Base-by-base conservation (phyloP, 2,113 vertebrate species). In the Alligator sinensis region DNA sequence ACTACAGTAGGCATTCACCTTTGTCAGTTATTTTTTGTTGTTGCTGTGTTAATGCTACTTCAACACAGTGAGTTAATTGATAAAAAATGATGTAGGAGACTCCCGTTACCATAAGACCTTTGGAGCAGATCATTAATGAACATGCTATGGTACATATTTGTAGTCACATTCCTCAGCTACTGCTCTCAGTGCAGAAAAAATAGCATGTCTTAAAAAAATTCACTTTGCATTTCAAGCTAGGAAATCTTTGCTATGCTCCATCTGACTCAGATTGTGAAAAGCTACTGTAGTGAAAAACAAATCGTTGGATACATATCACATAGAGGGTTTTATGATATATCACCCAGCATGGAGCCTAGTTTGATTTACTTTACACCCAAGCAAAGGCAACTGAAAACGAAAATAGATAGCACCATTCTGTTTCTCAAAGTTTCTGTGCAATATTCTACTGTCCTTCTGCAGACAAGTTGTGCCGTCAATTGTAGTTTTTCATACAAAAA, bases 251-350 rank as follows among this genome's bases (percentile, higher is more conserved):
- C 60, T 88, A 38, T 3, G 6, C 90, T 95, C 77, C 80, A 80
- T 91, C 92, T 96, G 88, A 97, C 88, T 92, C 97, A 91, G 88
- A 96, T 97, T 97, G 84, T 90, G 95, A 96, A 96, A 95, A 96
- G 90, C 93, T 96, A 96, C 87, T 21, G n/a, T 92, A 91, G 94
- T 94, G 95, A 96, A 95, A 97, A 97, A 94, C 81, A 97, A 95
- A 96, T 91, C 0, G 76, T 92, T 93, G 90, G 91, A 84, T 95
- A 94, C 94, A 66, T 95, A 96, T 95, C 92, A 89, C 91, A 90
- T 82, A 3, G 82, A 86, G 95, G 76, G 84, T 93, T 88, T 92
- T 90, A 96, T 94, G 95, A 96, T 97, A 28, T 78, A 96, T 95
- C 91, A 94, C 94, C 88, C 93, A 95, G 88, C 84, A 88, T 77